These are phyloP conservation scores for Calidris pygmaea DNA, from an alignment of 2,113 vertebrate species.

Conservation along the genomic window DNA sequence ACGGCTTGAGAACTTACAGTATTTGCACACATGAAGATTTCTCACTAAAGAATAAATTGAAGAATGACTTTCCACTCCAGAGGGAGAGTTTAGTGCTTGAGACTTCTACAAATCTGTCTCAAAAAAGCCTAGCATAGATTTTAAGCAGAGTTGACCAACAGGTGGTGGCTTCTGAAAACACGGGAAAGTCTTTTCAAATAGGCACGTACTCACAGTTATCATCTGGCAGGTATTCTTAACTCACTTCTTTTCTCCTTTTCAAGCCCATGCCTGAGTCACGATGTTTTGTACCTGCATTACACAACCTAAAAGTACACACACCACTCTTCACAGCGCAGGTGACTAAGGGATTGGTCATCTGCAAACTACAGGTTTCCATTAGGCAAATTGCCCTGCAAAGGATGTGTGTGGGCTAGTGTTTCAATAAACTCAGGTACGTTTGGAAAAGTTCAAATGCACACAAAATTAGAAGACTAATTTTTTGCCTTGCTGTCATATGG, in stretches of 20 bases:
- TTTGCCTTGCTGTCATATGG: not conserved
- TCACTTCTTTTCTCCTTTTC: not conserved
- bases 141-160: not conserved
- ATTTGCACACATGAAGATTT: not conserved
- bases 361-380: not conserved
- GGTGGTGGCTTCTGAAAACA: not conserved
- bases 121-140: not conserved
- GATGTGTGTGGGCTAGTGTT: not conserved
- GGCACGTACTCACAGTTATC: not conserved
- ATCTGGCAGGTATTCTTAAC: not conserved
- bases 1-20: not conserved
- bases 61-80: not conserved
- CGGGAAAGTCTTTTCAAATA: not conserved
- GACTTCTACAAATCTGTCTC: not conserved
- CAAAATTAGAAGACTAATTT: not conserved
- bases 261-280: not conserved
- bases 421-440: accelerated
- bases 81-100: not conserved
- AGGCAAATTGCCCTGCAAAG: not conserved
- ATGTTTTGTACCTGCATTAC: not conserved
- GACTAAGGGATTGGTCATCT: not conserved
- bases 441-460: not conserved
- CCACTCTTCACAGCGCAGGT: not conserved
- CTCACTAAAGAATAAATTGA: not conserved
- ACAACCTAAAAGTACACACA: not conserved